Conservation (phyloP, 2,888 invertebrate genomes). For the Monochamus alternatus region DNA sequence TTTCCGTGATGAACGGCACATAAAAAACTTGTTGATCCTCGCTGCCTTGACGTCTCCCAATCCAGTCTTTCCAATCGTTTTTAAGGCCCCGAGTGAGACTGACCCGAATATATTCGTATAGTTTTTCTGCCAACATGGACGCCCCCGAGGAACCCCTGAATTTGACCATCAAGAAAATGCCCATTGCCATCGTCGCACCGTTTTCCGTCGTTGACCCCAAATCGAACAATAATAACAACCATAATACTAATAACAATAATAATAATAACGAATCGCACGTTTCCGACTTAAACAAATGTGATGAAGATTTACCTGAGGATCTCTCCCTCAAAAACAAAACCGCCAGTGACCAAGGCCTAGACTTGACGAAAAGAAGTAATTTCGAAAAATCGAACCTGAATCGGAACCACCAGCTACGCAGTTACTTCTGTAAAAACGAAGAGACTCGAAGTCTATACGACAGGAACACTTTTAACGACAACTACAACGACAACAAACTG, state of each 20-base stretch:
- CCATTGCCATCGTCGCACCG: conserved; percentile 74
- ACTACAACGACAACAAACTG: conserved; percentile 58
- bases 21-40: conserved; percentile 74
- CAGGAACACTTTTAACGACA: conserved; percentile 67
- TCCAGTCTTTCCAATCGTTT: conserved; percentile 36
- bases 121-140: conserved; percentile 67
- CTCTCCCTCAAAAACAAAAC: conserved; percentile 62
- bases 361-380: conserved; percentile 55
- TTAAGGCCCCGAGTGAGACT: conserved; percentile 5
- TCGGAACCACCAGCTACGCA: conserved; percentile 64
- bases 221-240: conserved; percentile 51
- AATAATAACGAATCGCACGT: conserved; percentile 54
- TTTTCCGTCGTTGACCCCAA: conserved; percentile 60
- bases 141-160: conserved; percentile 70
- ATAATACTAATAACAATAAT: conserved; percentile 48
- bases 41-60: conserved; percentile 29
- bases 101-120: neutral
- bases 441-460: conserved; percentile 69
- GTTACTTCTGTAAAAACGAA: conserved; percentile 64
- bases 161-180: conserved; percentile 72
- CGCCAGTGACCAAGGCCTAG: conserved; percentile 55
- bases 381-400: conserved; percentile 42
- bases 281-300: conserved; percentile 60
- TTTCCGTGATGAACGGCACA: conserved; percentile 71
- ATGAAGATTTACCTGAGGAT: conserved; percentile 70